Conservation (phyloP, 1,140 invertebrate species). For the Bombus pyrosoma region DNA sequence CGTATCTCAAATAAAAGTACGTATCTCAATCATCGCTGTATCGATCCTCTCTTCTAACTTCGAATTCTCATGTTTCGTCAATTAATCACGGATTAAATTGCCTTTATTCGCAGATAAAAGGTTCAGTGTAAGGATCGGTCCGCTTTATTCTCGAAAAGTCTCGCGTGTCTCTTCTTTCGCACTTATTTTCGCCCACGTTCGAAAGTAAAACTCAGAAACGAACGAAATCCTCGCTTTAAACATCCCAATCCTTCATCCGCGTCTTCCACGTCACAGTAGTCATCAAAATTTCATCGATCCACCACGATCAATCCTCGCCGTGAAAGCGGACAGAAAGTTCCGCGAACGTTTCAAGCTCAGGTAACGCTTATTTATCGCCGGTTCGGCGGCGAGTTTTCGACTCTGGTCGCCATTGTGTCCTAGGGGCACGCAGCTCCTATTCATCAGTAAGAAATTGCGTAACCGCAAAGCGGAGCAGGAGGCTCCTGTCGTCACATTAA, state of each 20-base stretch:
- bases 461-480: constrained; percentile 70
- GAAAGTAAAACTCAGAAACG: too few relatives aligned
- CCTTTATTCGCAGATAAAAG: too few relatives aligned
- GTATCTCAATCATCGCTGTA: too few relatives aligned
- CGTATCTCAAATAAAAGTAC: too few relatives aligned
- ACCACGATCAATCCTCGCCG: neutral
- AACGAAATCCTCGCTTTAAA: neutral
- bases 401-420: constrained; percentile 5
- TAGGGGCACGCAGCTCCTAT: neutral
- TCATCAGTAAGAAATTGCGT: constrained; percentile 67
- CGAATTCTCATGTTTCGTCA: too few relatives aligned
- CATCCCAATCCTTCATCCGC: neutral
- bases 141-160: too few relatives aligned
- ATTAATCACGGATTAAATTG: too few relatives aligned
- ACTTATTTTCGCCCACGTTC: too few relatives aligned
- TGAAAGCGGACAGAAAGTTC: neutral
- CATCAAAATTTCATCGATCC: neutral
- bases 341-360: neutral
- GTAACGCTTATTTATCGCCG: neutral
- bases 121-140: too few relatives aligned
- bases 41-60: too few relatives aligned
- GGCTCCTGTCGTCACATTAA: constrained; percentile 70
- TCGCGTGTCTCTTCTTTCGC: too few relatives aligned
- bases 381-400: neutral
- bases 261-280: neutral